Base-by-base conservation (phyloP, 2,113 vertebrate species). In the Pedetes capensis region DNA sequence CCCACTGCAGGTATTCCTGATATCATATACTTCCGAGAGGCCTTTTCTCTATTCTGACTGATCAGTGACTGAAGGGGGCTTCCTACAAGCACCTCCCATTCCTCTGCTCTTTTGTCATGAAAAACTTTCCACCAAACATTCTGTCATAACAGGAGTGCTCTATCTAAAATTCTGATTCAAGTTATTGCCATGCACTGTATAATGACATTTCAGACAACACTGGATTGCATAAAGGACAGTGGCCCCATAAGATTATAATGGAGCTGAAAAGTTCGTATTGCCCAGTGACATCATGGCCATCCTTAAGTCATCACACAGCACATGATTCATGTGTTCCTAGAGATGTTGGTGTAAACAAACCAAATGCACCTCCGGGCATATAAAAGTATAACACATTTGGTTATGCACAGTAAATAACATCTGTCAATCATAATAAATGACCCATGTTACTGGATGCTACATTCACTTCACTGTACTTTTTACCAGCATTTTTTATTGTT, bases 201-300 rank as follows among this genome's bases (percentile, higher is more conserved):
- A 47, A 88, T 29, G 47, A 49, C 2, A 27, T 37, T 14, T 75
- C 3, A 2, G 47, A 23, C 42, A 75, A 49, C 22, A 49, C 1
- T 9, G 34, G 18, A 25, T 10, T 14, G 7, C 2, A 18, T 3
- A 23, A 4, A 44, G 47, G 27, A 69, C 23, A 14, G 89, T 5
- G 12, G 42, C 2, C 23, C 12, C 11, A 17, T 34, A 18, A 25
- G 55, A 59, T 13, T 49, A 17, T 29, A 29, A 69, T 0, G 0
- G 32, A 13, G 9, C 29, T 37, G 44, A 55, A 53, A 20, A 34
- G 16, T 63, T 20, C 32, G 71, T 27, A 5, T 27, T 3, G 5
- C 16, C 57, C 2, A 4, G 22, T 47, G 2, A 8, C 16, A 14
- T 39, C 6, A 39, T 0, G 37, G 23, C 37, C 20, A 22, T 51